Base-by-base conservation (phyloP, 2,797 vertebrate species). In the Arrhamphus sclerolepis region DNA sequence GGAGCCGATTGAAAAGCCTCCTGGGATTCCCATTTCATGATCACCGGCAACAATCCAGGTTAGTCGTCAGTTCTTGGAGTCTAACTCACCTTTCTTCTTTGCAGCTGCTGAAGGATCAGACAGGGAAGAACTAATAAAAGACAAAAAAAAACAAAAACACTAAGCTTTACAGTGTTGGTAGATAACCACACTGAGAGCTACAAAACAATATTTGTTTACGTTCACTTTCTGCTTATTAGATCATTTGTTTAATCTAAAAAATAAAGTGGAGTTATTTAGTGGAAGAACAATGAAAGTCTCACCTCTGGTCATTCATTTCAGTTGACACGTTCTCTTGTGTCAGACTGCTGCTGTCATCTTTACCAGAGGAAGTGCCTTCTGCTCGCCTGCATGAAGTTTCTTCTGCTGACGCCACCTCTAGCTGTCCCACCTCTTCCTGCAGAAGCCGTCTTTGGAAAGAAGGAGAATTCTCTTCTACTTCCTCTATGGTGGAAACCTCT, bases 11-110 rank as follows among this genome's bases (percentile, higher is more conserved):
- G n/a, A 6, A 8, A 1, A 5, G n/a, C 24, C 22, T 26, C 2
- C 19, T 48, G 3, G 7, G 5, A 21, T 17, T 31, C 3, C 6
- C 1, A 10, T 50, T 31, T 1, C 13, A 13, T 11, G 9, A 9
- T 17, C 22, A 21, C 14, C 39, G 1, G 17, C 9, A 8, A 28
- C 20, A 4, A n/a, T n/a, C n/a, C n/a, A n/a, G n/a, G n/a, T n/a
- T n/a, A n/a, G n/a, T n/a, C n/a, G n/a, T n/a, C n/a, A n/a, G n/a
- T n/a, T n/a, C n/a, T 1, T 55, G 9, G 31, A 21, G 28, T n/a
- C 20, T 21, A 40, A 60, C 72, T 63, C 66, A 80, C 78, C 46
- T 39, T 50, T 24, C 2, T 59, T 5, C 18, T 53, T 56, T 26
- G 5, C 16, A 2, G 4, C 7, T 20, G 5, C 2, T 40, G 62